Evolutionary conservation across 2,797 vertebrate genomes (phyloP).

Genomic region (Rhinichthys osculus): DNA sequence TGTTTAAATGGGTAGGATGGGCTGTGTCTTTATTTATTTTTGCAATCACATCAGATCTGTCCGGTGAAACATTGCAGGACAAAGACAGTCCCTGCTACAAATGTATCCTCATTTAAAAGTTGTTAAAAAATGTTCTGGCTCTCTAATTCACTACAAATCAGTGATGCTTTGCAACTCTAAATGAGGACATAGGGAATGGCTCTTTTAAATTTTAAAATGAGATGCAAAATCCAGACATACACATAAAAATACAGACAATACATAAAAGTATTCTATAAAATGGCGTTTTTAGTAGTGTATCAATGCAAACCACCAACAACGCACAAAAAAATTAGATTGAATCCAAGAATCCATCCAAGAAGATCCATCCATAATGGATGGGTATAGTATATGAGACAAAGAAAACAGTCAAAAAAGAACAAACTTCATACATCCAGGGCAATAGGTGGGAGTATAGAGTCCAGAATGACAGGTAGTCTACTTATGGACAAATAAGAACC

Average conservation of each 20-base stretch:
- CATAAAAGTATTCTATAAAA: background rate
- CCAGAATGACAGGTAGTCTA: background rate
- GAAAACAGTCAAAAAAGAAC: background rate
- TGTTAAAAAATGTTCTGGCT: background rate
- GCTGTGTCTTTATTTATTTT: conserved; percentile 20
- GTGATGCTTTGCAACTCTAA: background rate
- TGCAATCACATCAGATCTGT: background rate
- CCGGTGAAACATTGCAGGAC: background rate
- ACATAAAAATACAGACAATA: too few relatives aligned
- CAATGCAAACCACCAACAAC: background rate
- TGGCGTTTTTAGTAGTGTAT: background rate
- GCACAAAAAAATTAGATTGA: background rate
- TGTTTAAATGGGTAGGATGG: conserved; percentile 5
- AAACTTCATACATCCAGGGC: background rate
- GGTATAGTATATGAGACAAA: background rate
- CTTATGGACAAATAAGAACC: background rate
- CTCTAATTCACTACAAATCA: background rate
- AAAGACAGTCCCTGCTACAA: background rate
- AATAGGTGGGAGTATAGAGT: background rate
- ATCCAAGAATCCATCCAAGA: too few relatives aligned
- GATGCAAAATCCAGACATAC: background rate
- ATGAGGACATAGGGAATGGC: background rate
- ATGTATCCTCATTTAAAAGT: conserved; percentile 6
- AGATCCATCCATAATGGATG: background rate
- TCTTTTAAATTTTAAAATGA: background rate